Conservation (phyloP, 1,140 invertebrate genomes). For the Harpegnathos saltator region DNA sequence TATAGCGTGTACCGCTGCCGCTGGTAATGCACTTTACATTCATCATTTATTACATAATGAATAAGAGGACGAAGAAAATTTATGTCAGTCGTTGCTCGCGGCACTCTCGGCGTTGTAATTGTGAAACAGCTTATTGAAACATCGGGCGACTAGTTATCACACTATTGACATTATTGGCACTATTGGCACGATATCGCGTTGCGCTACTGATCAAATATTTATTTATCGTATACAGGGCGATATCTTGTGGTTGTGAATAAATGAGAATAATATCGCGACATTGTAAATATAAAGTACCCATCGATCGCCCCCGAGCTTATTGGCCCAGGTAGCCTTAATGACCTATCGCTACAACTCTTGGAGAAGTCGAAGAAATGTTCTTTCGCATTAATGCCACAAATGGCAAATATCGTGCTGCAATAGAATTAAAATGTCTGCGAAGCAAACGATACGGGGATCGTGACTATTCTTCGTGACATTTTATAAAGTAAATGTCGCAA, state of each 20-base stretch:
- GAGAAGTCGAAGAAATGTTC: too few relatives aligned
- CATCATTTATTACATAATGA: neutral
- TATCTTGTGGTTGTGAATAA: too few relatives aligned
- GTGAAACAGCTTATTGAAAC: slow-evolving; percentile 28
- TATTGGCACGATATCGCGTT: neutral
- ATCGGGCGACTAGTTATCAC: neutral
- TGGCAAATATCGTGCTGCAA: too few relatives aligned
- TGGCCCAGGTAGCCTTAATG: too few relatives aligned
- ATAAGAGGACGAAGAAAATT: slow-evolving; percentile 46
- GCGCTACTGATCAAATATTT: slow-evolving; percentile 32
- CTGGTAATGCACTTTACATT: neutral
- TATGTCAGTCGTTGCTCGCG: neutral
- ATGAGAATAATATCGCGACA: neutral
- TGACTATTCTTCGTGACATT: too few relatives aligned
- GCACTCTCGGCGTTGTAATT: slow-evolving; percentile 39
- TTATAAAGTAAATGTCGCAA: too few relatives aligned
- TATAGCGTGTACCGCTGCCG: slow-evolving; percentile 10
- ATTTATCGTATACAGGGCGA: slow-evolving; percentile 13
- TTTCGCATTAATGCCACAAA: too few relatives aligned
- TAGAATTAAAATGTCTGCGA: too few relatives aligned
- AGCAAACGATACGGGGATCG: too few relatives aligned
- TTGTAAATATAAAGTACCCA: neutral
- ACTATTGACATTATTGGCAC: too few relatives aligned
- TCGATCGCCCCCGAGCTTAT: neutral
- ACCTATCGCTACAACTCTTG: too few relatives aligned